Evolutionary conservation across 2,888 invertebrate species (phyloP).

Genomic region (Archaeoteleia sp.): DNA sequence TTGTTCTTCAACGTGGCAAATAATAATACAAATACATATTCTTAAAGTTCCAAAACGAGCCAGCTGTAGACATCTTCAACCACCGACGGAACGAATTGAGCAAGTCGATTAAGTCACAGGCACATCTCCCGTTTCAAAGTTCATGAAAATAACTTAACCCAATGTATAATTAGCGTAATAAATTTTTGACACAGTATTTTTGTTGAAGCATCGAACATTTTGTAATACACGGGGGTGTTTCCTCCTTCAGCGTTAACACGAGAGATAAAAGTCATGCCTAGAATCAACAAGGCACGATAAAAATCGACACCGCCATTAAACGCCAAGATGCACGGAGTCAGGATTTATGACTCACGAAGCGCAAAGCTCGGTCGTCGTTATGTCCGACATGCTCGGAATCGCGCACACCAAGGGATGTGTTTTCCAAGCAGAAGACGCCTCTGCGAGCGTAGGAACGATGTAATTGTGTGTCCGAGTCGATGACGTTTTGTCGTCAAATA

Average conservation of each 20-base stretch:
- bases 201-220: too few species aligned
- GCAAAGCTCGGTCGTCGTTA: slow-evolving; percentile 37
- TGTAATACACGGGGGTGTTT: slow-evolving; percentile 26
- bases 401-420: slow-evolving; percentile 4
- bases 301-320: slow-evolving; percentile 45
- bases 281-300: slow-evolving; percentile 42
- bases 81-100: too few species aligned
- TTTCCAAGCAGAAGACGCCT: slow-evolving; percentile 22
- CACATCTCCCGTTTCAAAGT: too few species aligned
- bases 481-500: slow-evolving; percentile 4
- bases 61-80: too few species aligned
- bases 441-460: slow-evolving; percentile 2
- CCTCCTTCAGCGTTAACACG: slow-evolving; percentile 21
- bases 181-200: too few species aligned
- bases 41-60: too few species aligned
- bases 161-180: too few species aligned
- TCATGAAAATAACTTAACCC: too few species aligned
- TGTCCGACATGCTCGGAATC: slow-evolving; percentile 31
- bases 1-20: too few species aligned
- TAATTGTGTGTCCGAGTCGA: slow-evolving; percentile 17
- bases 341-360: slow-evolving; percentile 41
- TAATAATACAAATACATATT: too few species aligned
- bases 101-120: too few species aligned
- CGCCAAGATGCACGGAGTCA: slow-evolving; percentile 25
- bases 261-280: slow-evolving; percentile 41